These are phyloP conservation scores for Brachionus calyciflorus DNA, from an alignment of 1,140 invertebrate genomes.

Conservation along the genomic window DNA sequence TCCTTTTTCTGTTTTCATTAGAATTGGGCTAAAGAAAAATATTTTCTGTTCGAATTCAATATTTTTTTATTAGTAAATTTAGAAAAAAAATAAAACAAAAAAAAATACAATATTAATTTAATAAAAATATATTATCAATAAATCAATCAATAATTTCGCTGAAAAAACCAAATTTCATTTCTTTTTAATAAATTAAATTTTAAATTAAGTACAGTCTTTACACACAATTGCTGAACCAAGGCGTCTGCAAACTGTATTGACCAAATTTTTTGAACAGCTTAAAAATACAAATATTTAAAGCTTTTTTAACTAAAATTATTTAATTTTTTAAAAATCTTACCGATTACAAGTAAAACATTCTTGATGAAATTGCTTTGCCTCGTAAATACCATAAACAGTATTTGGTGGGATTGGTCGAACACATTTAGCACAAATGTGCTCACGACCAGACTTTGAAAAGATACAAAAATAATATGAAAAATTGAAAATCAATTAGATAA, in stretches of 20 bases:
- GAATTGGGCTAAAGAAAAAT: too few species aligned
- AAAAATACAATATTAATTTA: too few species aligned
- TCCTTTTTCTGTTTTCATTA: too few species aligned
- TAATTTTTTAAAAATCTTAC: conserved; percentile 3
- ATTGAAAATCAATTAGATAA: too few species aligned
- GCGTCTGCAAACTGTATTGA: conserved; percentile 47
- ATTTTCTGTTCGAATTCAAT: too few species aligned
- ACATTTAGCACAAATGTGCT: conserved; percentile 46
- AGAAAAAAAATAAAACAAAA: too few species aligned
- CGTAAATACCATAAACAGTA: conserved; percentile 44
- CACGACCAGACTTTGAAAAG: conserved; percentile 23
- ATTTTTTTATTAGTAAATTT: too few species aligned
- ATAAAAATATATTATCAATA: background rate
- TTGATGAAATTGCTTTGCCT: conserved; percentile 45
- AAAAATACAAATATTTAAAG: background rate
- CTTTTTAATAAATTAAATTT: background rate
- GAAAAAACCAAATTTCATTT: too few species aligned
- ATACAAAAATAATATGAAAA: too few species aligned
- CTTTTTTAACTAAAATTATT: background rate
- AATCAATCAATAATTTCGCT: background rate
- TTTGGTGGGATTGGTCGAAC: conserved; percentile 38
- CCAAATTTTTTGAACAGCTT: conserved; percentile 44
- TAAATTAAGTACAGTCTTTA: conserved; percentile 33
- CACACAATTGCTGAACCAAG: conserved; percentile 44
- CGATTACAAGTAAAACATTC: conserved; percentile 46